phyloP scores from a whole-genome alignment of 2,113 vertebrate genomes.

The Cavia porcellus region DNA sequence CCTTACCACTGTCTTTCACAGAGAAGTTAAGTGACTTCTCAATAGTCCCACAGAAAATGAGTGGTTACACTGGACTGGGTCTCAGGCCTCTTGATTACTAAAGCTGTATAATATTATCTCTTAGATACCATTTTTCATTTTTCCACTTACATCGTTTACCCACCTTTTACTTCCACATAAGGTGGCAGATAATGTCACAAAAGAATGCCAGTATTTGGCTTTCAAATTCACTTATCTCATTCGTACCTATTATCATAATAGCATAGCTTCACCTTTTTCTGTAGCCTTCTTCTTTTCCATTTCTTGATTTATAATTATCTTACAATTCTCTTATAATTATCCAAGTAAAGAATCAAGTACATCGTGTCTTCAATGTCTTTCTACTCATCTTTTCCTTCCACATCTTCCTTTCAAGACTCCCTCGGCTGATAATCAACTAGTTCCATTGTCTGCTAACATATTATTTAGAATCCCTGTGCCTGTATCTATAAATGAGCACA shows the following conservation, averaged over 20 bases:
- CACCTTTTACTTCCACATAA: background rate
- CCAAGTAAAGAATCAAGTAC: background rate
- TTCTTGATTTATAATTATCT: background rate
- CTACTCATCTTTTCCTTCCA: background rate
- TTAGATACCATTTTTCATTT: background rate
- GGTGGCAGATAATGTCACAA: background rate
- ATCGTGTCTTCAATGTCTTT: background rate
- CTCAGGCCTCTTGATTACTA: background rate
- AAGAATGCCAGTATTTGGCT: background rate
- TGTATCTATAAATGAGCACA: background rate
- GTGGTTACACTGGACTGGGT: background rate
- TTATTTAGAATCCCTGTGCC: slow-evolving; percentile 37
- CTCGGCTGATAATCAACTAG: background rate
- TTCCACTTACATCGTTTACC: background rate
- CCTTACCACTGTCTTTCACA: background rate
- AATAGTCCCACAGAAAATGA: background rate
- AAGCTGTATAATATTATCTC: background rate
- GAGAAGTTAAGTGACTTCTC: background rate
- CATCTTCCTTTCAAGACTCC: background rate
- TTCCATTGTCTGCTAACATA: background rate
- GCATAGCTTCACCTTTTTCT: background rate
- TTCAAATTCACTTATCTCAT: background rate
- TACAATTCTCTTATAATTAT: background rate
- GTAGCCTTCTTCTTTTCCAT: background rate
- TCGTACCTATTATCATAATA: background rate